phyloP scores from a whole-genome alignment of 64 coral and sea anemone genomes.

The Porites australiensis region DNA sequence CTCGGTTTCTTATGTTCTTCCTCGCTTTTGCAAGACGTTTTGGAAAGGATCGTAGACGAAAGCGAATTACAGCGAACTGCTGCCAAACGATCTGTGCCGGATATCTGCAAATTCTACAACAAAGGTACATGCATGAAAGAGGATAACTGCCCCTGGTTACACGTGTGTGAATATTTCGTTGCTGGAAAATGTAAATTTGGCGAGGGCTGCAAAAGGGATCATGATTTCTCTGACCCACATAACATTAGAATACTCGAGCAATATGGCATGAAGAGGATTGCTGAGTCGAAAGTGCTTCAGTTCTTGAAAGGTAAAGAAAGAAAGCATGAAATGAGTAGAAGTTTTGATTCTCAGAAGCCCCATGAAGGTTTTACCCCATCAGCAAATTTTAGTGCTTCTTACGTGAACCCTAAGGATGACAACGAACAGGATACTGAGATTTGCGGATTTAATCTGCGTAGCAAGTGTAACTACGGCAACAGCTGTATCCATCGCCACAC shows the following conservation, averaged over 20 bases:
- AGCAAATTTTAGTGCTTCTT: not conserved
- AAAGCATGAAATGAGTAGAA: constrained; percentile 47
- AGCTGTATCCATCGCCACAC: too few relatives aligned
- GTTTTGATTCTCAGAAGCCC: constrained; percentile 55
- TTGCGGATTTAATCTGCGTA: too few relatives aligned
- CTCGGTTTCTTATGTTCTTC: constrained; percentile 14
- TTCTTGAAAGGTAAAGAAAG: constrained; percentile 21
- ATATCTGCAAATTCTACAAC: constrained; percentile 94
- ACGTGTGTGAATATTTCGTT: constrained; percentile 87
- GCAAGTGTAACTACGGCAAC: too few relatives aligned
- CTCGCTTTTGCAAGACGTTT: constrained; percentile 18
- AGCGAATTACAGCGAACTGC: constrained; percentile 77
- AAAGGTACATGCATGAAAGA: constrained; percentile 66
- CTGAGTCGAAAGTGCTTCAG: constrained; percentile 27
- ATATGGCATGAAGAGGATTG: constrained; percentile 30
- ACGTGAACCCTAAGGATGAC: not conserved
- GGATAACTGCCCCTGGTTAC: constrained; percentile 78
- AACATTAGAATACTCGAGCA: constrained; percentile 59
- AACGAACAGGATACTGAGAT: constrained; percentile 67
- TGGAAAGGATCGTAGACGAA: constrained; percentile 58
- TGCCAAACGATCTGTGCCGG: constrained; percentile 12
- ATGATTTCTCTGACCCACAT: too few relatives aligned
- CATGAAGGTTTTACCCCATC: not conserved
- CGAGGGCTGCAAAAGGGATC: too few relatives aligned
- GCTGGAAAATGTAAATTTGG: too few relatives aligned